Conservation (phyloP, 2,113 vertebrate species). For the Oryzias celebensis region DNA sequence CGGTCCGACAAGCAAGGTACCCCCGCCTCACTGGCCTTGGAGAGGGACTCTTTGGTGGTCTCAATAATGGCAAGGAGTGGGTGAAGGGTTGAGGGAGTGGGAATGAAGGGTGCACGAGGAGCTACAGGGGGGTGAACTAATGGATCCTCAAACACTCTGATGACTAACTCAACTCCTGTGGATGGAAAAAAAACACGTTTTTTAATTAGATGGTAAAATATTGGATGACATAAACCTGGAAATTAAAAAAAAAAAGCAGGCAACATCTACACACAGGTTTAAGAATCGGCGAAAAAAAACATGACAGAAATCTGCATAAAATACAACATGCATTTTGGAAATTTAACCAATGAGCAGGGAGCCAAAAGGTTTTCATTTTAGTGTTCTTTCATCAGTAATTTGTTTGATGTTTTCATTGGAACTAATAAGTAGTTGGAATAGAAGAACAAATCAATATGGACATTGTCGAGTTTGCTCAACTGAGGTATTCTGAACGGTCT, state of each 20-base stretch:
- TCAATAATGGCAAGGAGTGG: conserved; percentile 99
- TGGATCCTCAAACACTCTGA: conserved; percentile 96
- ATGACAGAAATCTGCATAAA: no score
- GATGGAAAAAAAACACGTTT: conserved; percentile 78
- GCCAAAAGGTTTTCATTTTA: conserved; percentile 2
- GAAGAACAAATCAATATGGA: no score
- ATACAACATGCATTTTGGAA: conserved; percentile 16
- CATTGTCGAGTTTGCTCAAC: no score
- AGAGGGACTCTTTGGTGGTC: conserved; percentile 99
- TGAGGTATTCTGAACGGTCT: no score
- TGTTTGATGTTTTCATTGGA: no score
- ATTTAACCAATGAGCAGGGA: conserved; percentile 19
- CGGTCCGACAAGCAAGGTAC: conserved; percentile 99
- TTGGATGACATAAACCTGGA: neutral
- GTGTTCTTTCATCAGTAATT: neutral
- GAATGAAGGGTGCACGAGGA: conserved; percentile 96
- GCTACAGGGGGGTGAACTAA: conserved; percentile 94
- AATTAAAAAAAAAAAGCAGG: neutral
- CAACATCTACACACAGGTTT: conserved; percentile 1
- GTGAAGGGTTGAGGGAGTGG: conserved; percentile 94
- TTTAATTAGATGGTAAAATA: conserved; percentile 50
- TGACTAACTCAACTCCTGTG: conserved; percentile 98
- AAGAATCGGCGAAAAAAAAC: neutral
- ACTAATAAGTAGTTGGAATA: no score
- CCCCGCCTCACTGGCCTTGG: conserved; percentile 99